Conservation (phyloP, 2,113 vertebrate species). For the Ctenomys sociabilis region DNA sequence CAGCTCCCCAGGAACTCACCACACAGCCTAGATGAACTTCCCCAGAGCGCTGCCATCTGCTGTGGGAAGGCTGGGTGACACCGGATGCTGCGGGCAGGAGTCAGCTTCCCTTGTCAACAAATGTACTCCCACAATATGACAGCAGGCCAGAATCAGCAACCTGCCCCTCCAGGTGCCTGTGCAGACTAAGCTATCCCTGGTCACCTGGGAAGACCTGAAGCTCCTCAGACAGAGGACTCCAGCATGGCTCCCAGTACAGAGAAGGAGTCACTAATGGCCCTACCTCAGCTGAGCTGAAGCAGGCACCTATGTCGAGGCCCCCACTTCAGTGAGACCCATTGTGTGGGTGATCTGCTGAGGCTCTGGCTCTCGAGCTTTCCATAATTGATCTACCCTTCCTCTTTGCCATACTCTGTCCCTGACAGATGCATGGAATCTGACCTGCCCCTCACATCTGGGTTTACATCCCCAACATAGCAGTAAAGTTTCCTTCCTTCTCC, state of each 20-base stretch:
- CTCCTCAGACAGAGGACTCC: background rate
- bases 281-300: background rate
- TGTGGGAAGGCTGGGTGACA: too few relatives aligned
- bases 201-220: background rate
- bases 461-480: background rate
- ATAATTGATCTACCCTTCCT: background rate
- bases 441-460: background rate
- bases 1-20: background rate
- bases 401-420: background rate
- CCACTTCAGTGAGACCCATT: background rate
- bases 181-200: background rate
- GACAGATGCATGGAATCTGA: background rate
- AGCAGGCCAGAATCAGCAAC: too few relatives aligned
- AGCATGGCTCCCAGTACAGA: background rate
- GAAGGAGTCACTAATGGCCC: background rate
- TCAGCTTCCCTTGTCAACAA: too few relatives aligned
- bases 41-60: background rate
- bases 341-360: background rate
- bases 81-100: too few relatives aligned
- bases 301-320: background rate
- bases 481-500: background rate
- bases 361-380: background rate
- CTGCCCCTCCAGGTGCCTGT: too few relatives aligned
- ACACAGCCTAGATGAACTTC: background rate
- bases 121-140: too few relatives aligned